These are phyloP conservation scores for Premnoplex brunnescens DNA, from an alignment of 2,797 vertebrate genomes.

Conservation along the genomic window DNA sequence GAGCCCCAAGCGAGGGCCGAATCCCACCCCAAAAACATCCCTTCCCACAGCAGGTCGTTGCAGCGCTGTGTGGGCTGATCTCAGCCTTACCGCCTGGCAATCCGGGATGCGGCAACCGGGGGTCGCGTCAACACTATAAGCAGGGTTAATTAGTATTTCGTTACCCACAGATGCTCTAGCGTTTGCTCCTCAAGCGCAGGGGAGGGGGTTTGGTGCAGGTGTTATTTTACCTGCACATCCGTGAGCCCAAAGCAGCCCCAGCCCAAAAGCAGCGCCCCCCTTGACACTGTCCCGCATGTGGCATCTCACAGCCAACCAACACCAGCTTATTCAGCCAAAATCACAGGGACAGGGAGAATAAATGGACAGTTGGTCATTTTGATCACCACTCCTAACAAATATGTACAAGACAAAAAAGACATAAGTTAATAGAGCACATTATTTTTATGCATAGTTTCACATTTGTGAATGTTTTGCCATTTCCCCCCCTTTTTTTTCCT, in stretches of 20 bases:
- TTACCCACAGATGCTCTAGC: fast-evolving
- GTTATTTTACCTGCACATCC: fast-evolving
- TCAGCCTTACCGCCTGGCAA: fast-evolving
- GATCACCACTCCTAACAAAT: neutral
- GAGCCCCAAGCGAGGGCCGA: fast-evolving
- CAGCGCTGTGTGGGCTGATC: neutral
- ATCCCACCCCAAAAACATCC: neutral
- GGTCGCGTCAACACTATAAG: fast-evolving
- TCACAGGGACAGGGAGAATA: neutral
- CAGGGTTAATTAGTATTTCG: fast-evolving
- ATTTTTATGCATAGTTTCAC: neutral
- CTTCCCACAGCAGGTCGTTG: neutral
- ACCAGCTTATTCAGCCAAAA: fast-evolving
- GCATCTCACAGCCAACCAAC: fast-evolving
- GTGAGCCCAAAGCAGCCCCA: neutral
- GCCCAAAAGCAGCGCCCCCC: neutral
- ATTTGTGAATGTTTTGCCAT: neutral
- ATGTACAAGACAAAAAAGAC: neutral
- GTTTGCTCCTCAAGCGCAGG: fast-evolving
- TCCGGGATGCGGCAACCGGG: neutral
- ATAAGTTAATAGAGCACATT: neutral
- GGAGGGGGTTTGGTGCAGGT: fast-evolving
- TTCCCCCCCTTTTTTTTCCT: no score
- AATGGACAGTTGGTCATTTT: neutral
- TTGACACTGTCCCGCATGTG: fast-evolving